Evolutionary conservation across 2,888 invertebrate genomes (phyloP).

Genomic region (Seladonia tumulorum): DNA sequence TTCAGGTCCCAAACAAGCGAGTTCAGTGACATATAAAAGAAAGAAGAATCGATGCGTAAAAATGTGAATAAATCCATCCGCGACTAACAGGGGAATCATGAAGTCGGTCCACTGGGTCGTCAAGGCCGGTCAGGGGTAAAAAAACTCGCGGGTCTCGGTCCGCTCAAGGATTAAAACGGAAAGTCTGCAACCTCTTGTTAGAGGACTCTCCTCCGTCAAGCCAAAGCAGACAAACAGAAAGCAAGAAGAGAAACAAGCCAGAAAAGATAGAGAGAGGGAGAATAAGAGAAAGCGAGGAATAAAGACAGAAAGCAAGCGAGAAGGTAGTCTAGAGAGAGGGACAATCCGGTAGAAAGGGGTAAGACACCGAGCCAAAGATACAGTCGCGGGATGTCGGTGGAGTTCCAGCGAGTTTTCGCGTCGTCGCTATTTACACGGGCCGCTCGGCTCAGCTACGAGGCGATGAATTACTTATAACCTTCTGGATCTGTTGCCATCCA

Average conservation of each 20-base stretch:
- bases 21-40: not conserved
- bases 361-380: constrained; percentile 42
- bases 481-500: constrained; percentile 43
- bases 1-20: not conserved
- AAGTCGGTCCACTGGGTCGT: not conserved
- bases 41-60: not conserved
- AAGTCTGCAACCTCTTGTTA: not conserved
- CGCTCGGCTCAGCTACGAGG: constrained; percentile 52
- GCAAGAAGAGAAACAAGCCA: not conserved
- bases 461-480: constrained; percentile 74
- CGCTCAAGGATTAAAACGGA: not conserved
- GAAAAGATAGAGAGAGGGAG: not conserved
- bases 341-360: not conserved
- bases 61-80: not conserved
- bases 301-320: not conserved
- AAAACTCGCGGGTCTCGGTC: not conserved
- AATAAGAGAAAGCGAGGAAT: not conserved
- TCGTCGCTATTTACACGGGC: constrained; percentile 66
- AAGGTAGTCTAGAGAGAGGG: not conserved
- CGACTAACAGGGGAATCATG: not conserved
- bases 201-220: constrained; percentile 1
- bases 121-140: too few relatives aligned
- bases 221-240: not conserved
- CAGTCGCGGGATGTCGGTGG: constrained; percentile 37
- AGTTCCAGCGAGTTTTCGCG: constrained; percentile 53